Evolutionary conservation across 1,140 invertebrate genomes (phyloP).

Genomic region (Sipha flava): DNA sequence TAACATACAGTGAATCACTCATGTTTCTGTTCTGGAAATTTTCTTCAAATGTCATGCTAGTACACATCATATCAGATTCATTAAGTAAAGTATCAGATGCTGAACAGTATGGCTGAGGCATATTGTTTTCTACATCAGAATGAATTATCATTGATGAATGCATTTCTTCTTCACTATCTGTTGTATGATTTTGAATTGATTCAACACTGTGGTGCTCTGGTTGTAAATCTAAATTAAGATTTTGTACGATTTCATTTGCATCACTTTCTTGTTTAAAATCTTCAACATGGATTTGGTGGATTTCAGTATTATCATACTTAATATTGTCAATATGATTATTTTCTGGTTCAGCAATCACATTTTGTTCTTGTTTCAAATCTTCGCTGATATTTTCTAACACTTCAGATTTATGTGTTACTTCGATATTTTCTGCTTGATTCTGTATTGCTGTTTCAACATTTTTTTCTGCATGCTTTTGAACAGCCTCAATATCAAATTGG

Average conservation of each 20-base stretch:
- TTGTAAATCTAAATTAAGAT: background rate
- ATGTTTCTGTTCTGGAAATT: conserved; percentile 25
- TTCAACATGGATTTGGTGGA: background rate
- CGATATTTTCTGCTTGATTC: too few relatives aligned
- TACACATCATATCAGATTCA: conserved; percentile 8
- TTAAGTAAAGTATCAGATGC: background rate
- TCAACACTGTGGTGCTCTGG: background rate
- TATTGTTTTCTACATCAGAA: conserved; percentile 20
- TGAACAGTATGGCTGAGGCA: conserved; percentile 24
- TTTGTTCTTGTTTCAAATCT: background rate
- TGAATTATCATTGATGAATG: conserved; percentile 26
- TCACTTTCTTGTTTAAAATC: background rate
- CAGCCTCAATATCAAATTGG: too few relatives aligned
- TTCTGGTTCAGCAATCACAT: background rate
- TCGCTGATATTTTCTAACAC: too few relatives aligned
- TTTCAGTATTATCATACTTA: too few relatives aligned
- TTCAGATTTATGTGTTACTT: too few relatives aligned
- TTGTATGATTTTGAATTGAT: background rate
- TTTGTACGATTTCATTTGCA: background rate
- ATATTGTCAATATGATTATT: background rate
- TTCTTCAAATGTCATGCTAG: conserved; percentile 23
- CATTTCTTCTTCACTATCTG: conserved; percentile 29
- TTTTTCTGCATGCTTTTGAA: too few relatives aligned
- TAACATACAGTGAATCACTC: conserved; percentile 19
- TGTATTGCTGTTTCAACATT: too few relatives aligned